Evolutionary conservation across 1,140 invertebrate species (phyloP), one percentile per base, ranked within the genome.

Genomic region (Lordiphosa clarofinis): DNA sequence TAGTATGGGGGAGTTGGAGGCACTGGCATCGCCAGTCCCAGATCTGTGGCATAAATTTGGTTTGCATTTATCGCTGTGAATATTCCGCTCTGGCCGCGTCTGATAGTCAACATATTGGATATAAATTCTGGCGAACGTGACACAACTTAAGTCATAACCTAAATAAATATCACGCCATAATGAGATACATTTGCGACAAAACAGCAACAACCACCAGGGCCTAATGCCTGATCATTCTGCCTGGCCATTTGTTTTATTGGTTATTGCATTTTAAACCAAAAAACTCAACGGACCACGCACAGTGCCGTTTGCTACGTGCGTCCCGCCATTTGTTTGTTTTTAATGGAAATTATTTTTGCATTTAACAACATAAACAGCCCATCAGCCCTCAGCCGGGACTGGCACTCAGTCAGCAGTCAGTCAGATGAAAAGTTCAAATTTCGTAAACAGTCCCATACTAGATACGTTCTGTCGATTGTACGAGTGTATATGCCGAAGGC

Each of bases 101-200:
- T 71, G 76, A 75, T 81, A 70, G 71, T 70, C 72, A 76, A 82
- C 76, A 81, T 81, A 84, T 84, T 84, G 78, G 73, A 78, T 78
- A 84, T 84, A 84, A 84, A 84, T 84, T 84, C 53, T 59, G 52
- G 63, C 73, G 78, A 63, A 84, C 78, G 78, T 84, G 78, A 84
- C 78, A 78, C 76, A 84, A 84, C 78, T 84, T 84, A 84, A 84
- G 78, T 84, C 78, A 84, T 84, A 84, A 84, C 78, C 78, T 84
- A 84, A 84, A 84, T 84, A 84, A 84, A 84, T 84, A 84, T 84
- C 78, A 84, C 78, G 78, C 78, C 73, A 84, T 84, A 84, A 84
- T 84, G 78, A 84, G 78, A 52, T 55, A 78, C 78, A 82, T 84
- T 82, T 82, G 78, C 78, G 64, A 78, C 57, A 58, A 56, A 43